phyloP scores from a whole-genome alignment of 2,113 vertebrate species.

The Sceloporus undulatus region DNA sequence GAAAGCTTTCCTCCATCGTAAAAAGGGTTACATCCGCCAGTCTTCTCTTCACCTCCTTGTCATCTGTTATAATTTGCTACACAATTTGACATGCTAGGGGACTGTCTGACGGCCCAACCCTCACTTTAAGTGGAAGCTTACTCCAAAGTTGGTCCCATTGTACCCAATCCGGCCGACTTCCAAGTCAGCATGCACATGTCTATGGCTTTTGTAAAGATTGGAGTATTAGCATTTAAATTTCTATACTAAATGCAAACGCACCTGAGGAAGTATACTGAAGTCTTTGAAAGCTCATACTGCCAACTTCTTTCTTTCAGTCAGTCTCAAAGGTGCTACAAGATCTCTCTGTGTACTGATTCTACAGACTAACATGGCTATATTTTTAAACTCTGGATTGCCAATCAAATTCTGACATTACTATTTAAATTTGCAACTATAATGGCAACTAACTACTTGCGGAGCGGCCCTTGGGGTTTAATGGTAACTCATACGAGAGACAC shows the following conservation, averaged over 20 bases:
- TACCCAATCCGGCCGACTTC: too few species aligned
- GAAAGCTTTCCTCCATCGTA: background rate
- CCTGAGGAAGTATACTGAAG: too few species aligned
- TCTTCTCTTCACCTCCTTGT: background rate
- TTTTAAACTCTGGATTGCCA: too few species aligned
- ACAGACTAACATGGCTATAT: too few species aligned
- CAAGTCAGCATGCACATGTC: background rate
- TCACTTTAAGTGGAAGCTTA: background rate
- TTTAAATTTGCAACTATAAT: too few species aligned
- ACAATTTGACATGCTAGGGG: background rate
- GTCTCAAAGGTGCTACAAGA: too few species aligned
- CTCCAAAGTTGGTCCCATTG: background rate
- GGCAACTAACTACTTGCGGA: too few species aligned
- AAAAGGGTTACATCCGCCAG: background rate
- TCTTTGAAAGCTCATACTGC: too few species aligned
- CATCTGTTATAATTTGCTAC: slow-evolving; percentile 17
- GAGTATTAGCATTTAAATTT: too few species aligned
- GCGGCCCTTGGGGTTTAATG: background rate
- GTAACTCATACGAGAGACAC: background rate
- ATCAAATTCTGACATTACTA: background rate
- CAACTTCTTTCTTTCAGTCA: too few species aligned
- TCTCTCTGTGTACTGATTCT: too few species aligned
- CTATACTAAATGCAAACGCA: too few species aligned
- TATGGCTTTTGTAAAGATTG: background rate
- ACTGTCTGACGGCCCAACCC: background rate